Conservation (phyloP, 2,797 vertebrate genomes). For the Alosa sapidissima region DNA sequence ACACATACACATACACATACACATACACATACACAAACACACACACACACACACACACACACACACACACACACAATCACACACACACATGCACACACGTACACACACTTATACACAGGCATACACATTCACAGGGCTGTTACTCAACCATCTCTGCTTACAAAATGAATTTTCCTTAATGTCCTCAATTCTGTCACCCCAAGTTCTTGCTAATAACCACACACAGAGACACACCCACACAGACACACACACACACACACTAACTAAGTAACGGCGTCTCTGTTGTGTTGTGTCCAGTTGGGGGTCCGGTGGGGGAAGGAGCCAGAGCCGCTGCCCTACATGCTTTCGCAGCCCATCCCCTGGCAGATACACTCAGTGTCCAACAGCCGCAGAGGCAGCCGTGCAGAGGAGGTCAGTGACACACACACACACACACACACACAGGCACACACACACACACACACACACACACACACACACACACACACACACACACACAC, state of each 20-base stretch:
- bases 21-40: not conserved
- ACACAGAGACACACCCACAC: not conserved
- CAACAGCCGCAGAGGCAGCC: slow-evolving; percentile 79
- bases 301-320: slow-evolving; percentile 58
- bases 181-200: too few relatives aligned
- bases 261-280: not conserved
- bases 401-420: slow-evolving; percentile 75
- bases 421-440: slow-evolving; percentile 1
- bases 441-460: not conserved
- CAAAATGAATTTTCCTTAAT: too few relatives aligned
- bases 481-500: slow-evolving; percentile 20
- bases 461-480: not conserved
- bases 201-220: too few relatives aligned
- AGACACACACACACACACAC: too few relatives aligned
- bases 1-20: too few relatives aligned
- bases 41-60: not conserved
- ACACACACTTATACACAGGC: too few relatives aligned
- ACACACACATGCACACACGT: not conserved
- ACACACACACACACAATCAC: not conserved
- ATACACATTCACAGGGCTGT: too few relatives aligned
- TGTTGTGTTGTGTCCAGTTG: slow-evolving; percentile 60
- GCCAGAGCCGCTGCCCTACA: slow-evolving; percentile 75
- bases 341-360: slow-evolving; percentile 83
- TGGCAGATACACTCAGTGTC: slow-evolving; percentile 86
- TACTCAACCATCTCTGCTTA: too few relatives aligned